phyloP scores from a whole-genome alignment of 2,888 invertebrate genomes.

The Leptogaster cylindrica region DNA sequence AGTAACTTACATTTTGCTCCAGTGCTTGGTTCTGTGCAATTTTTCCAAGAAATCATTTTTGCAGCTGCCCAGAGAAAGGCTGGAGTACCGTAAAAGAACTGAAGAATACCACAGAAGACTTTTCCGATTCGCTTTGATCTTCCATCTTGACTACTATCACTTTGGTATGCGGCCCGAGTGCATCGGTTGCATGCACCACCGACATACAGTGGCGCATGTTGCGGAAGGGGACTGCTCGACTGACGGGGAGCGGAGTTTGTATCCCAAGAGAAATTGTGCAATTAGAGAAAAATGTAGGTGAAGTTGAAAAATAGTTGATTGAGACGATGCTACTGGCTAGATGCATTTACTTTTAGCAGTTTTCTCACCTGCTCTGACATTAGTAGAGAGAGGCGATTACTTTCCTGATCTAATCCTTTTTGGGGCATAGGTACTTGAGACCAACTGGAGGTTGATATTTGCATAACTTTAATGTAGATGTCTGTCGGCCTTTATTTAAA shows the following conservation, averaged over 20 bases:
- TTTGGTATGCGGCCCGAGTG: constrained; percentile 26
- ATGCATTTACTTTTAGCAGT: constrained; percentile 32
- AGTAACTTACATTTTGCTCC: constrained; percentile 29
- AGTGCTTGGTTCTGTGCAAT: constrained; percentile 37
- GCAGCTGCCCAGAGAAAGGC: constrained; percentile 31
- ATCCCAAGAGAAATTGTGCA: constrained; percentile 28
- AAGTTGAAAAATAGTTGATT: constrained; percentile 33
- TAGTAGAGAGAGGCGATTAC: too few relatives aligned
- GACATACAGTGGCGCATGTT: not conserved
- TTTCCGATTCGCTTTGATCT: constrained; percentile 32
- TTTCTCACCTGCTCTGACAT: constrained; percentile 26
- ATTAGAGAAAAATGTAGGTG: constrained; percentile 36
- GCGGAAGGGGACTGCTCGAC: constrained; percentile 32
- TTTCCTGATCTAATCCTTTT: too few relatives aligned
- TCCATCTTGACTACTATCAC: constrained; percentile 29
- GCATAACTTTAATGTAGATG: too few relatives aligned
- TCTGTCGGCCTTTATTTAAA: too few relatives aligned
- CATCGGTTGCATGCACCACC: not conserved
- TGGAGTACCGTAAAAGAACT: constrained; percentile 28
- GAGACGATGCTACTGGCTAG: constrained; percentile 24
- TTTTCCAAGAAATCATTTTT: constrained; percentile 34
- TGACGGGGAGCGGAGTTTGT: not conserved
- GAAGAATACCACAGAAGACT: constrained; percentile 36
- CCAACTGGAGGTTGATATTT: too few relatives aligned
- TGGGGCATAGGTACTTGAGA: too few relatives aligned